phyloP scores from a whole-genome alignment of 1,140 invertebrate genomes.

The Mercenaria mercenaria region DNA sequence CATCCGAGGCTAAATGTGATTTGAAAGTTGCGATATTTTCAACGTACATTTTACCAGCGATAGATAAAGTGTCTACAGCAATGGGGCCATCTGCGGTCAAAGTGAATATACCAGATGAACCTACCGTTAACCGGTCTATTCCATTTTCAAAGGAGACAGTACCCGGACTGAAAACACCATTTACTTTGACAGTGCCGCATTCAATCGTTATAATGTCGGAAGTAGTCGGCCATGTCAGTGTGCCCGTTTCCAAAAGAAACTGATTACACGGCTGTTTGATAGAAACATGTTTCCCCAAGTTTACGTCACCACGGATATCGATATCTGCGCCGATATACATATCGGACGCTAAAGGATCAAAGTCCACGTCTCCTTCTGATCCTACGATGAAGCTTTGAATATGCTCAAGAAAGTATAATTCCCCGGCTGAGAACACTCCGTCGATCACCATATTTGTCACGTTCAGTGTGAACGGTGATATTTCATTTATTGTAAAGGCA shows the following conservation, averaged over 20 bases:
- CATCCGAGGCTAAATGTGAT: constrained; percentile 58
- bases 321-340: constrained; percentile 70
- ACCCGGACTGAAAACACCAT: constrained; percentile 70
- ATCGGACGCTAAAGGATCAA: constrained; percentile 65
- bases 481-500: neutral
- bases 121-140: constrained; percentile 58
- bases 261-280: constrained; percentile 67
- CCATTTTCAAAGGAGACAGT: constrained; percentile 67
- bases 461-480: neutral
- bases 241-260: constrained; percentile 67
- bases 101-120: constrained; percentile 62
- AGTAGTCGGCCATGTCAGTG: constrained; percentile 64
- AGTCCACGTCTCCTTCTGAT: constrained; percentile 59
- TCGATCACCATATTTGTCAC: neutral
- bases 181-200: constrained; percentile 72
- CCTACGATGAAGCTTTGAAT: constrained; percentile 63
- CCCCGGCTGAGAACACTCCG: neutral
- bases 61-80: constrained; percentile 60
- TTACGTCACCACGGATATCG: constrained; percentile 61
- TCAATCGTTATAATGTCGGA: constrained; percentile 67
- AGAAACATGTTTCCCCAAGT: constrained; percentile 65
- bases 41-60: constrained; percentile 71
- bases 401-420: neutral
- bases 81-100: constrained; percentile 67
- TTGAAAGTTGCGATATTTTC: constrained; percentile 70